Base-by-base conservation (phyloP, 2,113 vertebrate species). In the Zosterops lateralis region DNA sequence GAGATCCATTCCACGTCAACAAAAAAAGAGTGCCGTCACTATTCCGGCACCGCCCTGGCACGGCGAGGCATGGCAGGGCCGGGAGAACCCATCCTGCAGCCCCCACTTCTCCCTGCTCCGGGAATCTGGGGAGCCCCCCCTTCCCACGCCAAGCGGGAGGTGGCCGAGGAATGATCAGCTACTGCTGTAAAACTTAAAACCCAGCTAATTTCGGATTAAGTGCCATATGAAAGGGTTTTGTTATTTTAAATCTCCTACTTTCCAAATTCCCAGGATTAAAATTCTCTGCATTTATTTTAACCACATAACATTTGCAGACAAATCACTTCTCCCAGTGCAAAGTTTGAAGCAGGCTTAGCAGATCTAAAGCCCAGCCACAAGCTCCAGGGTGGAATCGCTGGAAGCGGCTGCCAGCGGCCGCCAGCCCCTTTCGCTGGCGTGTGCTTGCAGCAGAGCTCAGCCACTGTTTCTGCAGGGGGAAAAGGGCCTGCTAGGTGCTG, bases 261-360 rank as follows among this genome's bases (percentile, higher is more conserved):
- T 97, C 95, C 96, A 95, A 92, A 96, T 93, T 96, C 96, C 91
- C 94, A 93, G 93, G 95, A 95, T 96, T 96, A 96, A 97, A 95
- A 97, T 96, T 95, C 96, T 91, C 96, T 77, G 93, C 94, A 93
- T 95, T 97, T 95, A 95, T 95, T 96, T 96, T 95, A 97, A 96
- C 96, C 95, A 77, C 96, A 96, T 93, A 92, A 91, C 91, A 94
- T 97, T 95, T 94, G 95, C 94, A 93, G 95, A 95, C 95, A 97
- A 97, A 97, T 96, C 91, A 83, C 93, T 97, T 91, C 84, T 95
- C 96, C 92, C 93, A 87, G 91, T 79, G 78, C 95, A 92, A 89
- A 85, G 94, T 90, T 83, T 91, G 94, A 90, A 88, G 75, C 87
- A 83, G 93, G 75, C 95, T 96, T 91, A 80, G 81, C 78, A 89